Evolutionary conservation across 2,888 invertebrate genomes (phyloP), one percentile per base, ranked within the genome.

Genomic region (Saturnia pavonia): DNA sequence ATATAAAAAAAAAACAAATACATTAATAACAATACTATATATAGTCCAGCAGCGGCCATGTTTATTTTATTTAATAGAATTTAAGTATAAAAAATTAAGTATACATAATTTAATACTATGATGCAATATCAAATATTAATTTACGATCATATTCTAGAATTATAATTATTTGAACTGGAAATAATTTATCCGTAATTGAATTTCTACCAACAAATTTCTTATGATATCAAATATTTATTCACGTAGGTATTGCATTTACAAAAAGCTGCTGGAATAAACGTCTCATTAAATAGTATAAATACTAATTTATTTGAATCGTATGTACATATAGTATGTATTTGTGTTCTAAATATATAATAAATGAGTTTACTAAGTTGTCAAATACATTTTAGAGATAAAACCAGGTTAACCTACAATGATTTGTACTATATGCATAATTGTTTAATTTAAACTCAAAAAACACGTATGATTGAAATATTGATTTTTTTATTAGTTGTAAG

Each of bases 201-300:
- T 60, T 60, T 27, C 27, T 60, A 27, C 14, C 6, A 3, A 60
- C 27, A 25, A 54, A 45, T 45, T 7, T 65, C 40, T 65, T 65
- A 65, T 34, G 19, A 65, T 40, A 40, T 40, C 12, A 27, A 65
- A 65, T n/a, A 65, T 34, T 65, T 40, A 40, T 11, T 40, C 65
- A 65, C 65, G 65, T 65, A 65, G 2, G 34, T 40, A 65, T 22
- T n/a, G 40, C 14, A 65, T 65, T 65, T 65, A 65, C 34, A 65
- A 65, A 65, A 65, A 65, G 34, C 34, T 65, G 40, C 65, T 40
- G 65, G 65, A 65, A 65, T 34, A 65, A 65, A 65, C 40, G 40
- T n/a, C 40, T 65, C 65, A 40, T 65, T n/a, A 40, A 65, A n/a
- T 19, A 65, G 65, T 40, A 65, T 40, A 40, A 65, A 1, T 2